Evolutionary conservation across 2,113 vertebrate genomes (phyloP).

Genomic region (Bos javanicus): DNA sequence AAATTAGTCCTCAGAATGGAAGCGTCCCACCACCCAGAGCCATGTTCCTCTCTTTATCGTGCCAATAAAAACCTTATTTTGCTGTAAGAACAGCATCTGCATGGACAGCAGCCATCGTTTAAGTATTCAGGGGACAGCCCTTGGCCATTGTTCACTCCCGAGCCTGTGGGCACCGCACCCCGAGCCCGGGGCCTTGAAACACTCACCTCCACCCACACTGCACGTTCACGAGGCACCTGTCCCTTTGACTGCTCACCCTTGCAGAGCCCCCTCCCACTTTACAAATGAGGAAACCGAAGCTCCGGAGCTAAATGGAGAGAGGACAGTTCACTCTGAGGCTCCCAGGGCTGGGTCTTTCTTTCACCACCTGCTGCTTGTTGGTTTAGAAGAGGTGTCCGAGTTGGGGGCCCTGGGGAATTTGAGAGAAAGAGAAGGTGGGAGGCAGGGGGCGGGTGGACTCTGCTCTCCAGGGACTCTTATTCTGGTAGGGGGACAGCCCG

Average conservation of each 20-base stretch:
- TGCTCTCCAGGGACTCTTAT: neutral
- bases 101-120: neutral
- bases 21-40: neutral
- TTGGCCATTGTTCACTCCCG: rapidly evolving
- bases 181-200: rapidly evolving
- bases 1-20: neutral
- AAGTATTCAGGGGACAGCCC: no score
- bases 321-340: rapidly evolving
- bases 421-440: rapidly evolving
- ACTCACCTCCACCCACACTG: rapidly evolving
- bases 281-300: rapidly evolving
- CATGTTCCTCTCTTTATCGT: neutral
- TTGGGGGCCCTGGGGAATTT: rapidly evolving
- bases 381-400: neutral
- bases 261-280: no score
- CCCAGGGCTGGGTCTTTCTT: rapidly evolving
- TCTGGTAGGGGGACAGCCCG: neutral
- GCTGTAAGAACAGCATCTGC: neutral
- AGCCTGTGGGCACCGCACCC: rapidly evolving
- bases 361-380: rapidly evolving
- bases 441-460: rapidly evolving
- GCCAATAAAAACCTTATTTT: rapidly evolving
- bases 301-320: rapidly evolving
- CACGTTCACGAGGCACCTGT: no score
- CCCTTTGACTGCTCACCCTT: rapidly evolving